phyloP scores from a whole-genome alignment of 92 coral and sea anemone genomes.

The Micromussa lordhowensis region DNA sequence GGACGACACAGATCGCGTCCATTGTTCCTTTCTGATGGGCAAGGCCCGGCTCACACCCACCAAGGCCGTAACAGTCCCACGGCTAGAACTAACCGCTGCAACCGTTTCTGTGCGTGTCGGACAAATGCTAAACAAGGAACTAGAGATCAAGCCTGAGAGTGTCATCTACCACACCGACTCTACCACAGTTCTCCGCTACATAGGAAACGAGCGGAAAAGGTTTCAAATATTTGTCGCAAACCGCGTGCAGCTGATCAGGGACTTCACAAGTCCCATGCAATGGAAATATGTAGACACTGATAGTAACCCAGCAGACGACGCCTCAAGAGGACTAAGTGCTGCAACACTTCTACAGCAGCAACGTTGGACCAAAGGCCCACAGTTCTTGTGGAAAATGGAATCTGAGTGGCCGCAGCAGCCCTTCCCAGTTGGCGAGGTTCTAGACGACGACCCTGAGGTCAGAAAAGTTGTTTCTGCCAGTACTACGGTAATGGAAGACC shows the following conservation, averaged over 20 bases:
- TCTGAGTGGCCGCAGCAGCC: constrained; percentile 68
- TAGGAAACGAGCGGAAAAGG: constrained; percentile 42
- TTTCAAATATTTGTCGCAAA: constrained; percentile 50
- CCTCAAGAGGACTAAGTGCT: constrained; percentile 62
- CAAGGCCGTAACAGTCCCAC: too few species aligned
- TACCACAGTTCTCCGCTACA: constrained; percentile 52
- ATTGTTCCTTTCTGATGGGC: too few species aligned
- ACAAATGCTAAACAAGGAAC: constrained; percentile 45
- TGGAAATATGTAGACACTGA: constrained; percentile 64
- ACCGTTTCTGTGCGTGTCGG: too few species aligned
- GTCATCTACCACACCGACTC: constrained; percentile 53
- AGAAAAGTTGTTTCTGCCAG: constrained; percentile 27
- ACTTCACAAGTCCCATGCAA: constrained; percentile 42
- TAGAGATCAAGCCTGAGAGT: constrained; percentile 9
- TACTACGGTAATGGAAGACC: constrained; percentile 32
- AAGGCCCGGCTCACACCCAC: too few species aligned
- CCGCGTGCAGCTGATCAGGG: constrained; percentile 57
- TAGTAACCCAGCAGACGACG: constrained; percentile 69
- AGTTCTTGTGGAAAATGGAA: constrained; percentile 66
- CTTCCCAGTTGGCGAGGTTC: constrained; percentile 53
- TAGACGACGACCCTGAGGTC: constrained; percentile 66
- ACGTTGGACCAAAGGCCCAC: constrained; percentile 70
- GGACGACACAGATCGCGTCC: too few species aligned
- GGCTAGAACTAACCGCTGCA: too few species aligned
- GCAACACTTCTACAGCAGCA: constrained; percentile 41